Evolutionary conservation across 2,113 vertebrate genomes (phyloP).

Genomic region (Eretmochelys imbricata): DNA sequence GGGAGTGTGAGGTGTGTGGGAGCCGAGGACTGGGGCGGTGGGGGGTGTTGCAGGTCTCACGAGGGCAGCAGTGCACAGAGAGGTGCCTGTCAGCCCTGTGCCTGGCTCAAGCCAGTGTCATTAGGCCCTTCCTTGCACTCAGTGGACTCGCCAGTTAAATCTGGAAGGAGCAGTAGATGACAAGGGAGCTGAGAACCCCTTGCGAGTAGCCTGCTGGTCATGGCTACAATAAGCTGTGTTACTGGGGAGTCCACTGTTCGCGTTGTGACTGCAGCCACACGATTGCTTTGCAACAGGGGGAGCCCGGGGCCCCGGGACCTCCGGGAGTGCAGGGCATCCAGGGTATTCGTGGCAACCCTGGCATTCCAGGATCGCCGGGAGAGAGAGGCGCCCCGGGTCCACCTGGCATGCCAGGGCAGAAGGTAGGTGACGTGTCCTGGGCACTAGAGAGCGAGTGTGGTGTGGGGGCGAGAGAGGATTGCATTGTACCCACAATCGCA

Average conservation of each 20-base stretch:
- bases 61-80: not conserved
- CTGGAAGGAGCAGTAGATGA: not conserved
- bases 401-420: constrained; percentile 80
- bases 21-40: not conserved
- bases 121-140: not conserved
- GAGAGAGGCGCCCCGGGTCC: constrained; percentile 80
- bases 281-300: constrained; percentile 77
- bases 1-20: not conserved
- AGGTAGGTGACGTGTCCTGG: constrained; percentile 63
- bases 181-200: not conserved
- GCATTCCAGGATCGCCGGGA: constrained; percentile 83
- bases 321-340: constrained; percentile 89
- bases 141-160: not conserved
- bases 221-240: not conserved
- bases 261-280: not conserved
- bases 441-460: not conserved
- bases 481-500: not conserved
- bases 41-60: not conserved
- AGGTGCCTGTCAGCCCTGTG: not conserved
- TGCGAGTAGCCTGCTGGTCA: not conserved
- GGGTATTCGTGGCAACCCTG: constrained; percentile 85
- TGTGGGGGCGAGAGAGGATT: not conserved
- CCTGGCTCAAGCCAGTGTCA: not conserved
- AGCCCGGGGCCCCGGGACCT: constrained; percentile 85
- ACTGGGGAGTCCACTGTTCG: not conserved